Evolutionary conservation across 2,113 vertebrate species (phyloP), one percentile per base, ranked within the genome.

Genomic region (Cervus canadensis): DNA sequence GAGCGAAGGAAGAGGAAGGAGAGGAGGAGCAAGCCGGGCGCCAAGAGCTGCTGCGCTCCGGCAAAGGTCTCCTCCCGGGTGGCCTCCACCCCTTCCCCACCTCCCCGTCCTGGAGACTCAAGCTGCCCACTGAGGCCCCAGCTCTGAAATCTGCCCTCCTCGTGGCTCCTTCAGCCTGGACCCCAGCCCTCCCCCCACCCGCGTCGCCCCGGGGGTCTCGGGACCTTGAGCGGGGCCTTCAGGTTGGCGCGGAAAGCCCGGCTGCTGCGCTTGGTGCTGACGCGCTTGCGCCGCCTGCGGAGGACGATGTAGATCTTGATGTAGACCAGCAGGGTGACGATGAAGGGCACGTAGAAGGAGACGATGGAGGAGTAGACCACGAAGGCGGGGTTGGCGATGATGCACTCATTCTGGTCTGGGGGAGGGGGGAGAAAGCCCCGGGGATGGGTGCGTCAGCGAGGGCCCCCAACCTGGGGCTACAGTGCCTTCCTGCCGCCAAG

Each of bases 341-440:
- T 99, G 98, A 99, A 99, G 98, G 99, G 99, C 33, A 99, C 99
- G n/a, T 99, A 99, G 99, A 99, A 99, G 92, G 99, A 99, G 87
- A 99, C 99, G 17, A 99, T 98, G 67, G 99, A 99, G 82, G 99
- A 99, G 98, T 99, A 99, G 98, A 99, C 99, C 64, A 99, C 99
- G 43, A 99, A 99, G 97, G 99, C 99, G 0, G 99, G 99, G 52
- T 99, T 99, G 98, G 98, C 99, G 10, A 99, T 99, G 98, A 99
- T 98, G 98, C 99, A 99, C 95, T 99, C 99, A 0, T 99, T 99
- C 96, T 99, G 98, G 2, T 99, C 99, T 99, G 98, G 5, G 1
- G 98, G 98, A 8, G 19, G 10, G n/a, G 64, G 95, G 50, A 96
- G 90, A 98, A 92, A 95, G 48, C 50, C 89, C 76, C 0, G 28